phyloP scores from a whole-genome alignment of 2,797 vertebrate genomes.

The Artibeus lituratus region DNA sequence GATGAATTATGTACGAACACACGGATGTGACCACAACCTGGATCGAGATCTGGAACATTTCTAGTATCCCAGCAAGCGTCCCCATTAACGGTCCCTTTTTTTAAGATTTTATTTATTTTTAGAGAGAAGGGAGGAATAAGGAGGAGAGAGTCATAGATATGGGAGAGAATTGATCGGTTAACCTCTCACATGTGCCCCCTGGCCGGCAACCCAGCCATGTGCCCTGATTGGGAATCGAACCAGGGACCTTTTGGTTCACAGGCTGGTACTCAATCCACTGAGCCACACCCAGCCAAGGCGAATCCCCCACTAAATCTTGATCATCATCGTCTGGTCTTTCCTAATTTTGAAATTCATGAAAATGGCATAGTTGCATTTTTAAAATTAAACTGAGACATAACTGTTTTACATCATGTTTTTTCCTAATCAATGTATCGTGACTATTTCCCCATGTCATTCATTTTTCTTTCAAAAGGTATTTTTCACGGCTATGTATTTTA shows the following conservation, averaged over 20 bases:
- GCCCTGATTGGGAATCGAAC: too few relatives aligned
- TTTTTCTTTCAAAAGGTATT: not conserved
- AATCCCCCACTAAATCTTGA: not conserved
- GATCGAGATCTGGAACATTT: not conserved
- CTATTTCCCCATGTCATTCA: not conserved
- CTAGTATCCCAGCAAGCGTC: not conserved
- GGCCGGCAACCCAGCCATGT: too few relatives aligned
- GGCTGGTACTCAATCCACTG: too few relatives aligned
- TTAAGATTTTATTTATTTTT: too few relatives aligned
- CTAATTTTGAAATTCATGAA: conserved; percentile 32
- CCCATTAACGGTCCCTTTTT: not conserved
- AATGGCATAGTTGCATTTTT: not conserved
- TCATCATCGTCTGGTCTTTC: not conserved
- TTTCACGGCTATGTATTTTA: not conserved
- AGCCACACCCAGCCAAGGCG: too few relatives aligned
- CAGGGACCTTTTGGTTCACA: too few relatives aligned
- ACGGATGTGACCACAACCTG: not conserved
- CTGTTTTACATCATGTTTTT: not conserved
- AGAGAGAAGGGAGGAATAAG: too few relatives aligned
- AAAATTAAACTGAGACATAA: not conserved
- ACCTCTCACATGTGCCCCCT: too few relatives aligned
- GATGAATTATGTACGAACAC: not conserved
- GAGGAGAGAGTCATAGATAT: too few relatives aligned
- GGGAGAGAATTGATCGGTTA: too few relatives aligned
- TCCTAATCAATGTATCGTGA: not conserved